phyloP scores from a whole-genome alignment of 2,797 vertebrate species.

The Phataginus tricuspis region DNA sequence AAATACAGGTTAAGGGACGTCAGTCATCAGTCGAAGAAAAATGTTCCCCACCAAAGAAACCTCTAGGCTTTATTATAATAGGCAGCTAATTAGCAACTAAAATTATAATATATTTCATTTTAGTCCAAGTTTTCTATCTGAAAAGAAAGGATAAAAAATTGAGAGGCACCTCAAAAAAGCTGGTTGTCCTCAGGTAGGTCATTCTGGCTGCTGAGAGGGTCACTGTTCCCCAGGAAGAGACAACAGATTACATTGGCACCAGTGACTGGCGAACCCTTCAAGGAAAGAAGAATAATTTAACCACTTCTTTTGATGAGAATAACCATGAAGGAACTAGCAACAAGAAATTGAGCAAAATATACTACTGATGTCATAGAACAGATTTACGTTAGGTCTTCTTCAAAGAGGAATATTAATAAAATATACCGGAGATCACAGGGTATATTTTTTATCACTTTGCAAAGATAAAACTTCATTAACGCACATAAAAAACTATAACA shows the following conservation, averaged over 20 bases:
- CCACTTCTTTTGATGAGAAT: conserved; percentile 45
- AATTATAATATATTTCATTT: background rate
- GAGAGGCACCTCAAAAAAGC: background rate
- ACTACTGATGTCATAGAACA: conserved; percentile 48
- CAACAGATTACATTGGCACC: background rate
- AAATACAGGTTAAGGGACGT: background rate
- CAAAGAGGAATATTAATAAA: conserved; percentile 64
- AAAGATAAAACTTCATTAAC: conserved; percentile 67
- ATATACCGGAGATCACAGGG: conserved; percentile 46
- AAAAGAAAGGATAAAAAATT: background rate
- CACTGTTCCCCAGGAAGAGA: background rate
- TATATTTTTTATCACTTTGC: conserved; percentile 62
- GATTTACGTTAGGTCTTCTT: conserved; percentile 57
- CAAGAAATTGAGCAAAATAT: conserved; percentile 56
- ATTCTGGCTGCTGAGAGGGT: background rate
- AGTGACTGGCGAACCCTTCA: background rate
- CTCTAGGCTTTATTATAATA: background rate
- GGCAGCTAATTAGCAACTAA: conserved; percentile 15
- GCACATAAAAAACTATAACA: conserved; percentile 68
- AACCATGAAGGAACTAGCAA: conserved; percentile 45
- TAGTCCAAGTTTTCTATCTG: conserved; percentile 7
- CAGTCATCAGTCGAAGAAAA: background rate
- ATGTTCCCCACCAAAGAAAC: background rate
- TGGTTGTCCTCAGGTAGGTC: background rate
- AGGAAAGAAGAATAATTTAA: background rate